These are phyloP conservation scores for Dichetophora obliterata DNA, from an alignment of 2,888 invertebrate genomes.

Conservation along the genomic window DNA sequence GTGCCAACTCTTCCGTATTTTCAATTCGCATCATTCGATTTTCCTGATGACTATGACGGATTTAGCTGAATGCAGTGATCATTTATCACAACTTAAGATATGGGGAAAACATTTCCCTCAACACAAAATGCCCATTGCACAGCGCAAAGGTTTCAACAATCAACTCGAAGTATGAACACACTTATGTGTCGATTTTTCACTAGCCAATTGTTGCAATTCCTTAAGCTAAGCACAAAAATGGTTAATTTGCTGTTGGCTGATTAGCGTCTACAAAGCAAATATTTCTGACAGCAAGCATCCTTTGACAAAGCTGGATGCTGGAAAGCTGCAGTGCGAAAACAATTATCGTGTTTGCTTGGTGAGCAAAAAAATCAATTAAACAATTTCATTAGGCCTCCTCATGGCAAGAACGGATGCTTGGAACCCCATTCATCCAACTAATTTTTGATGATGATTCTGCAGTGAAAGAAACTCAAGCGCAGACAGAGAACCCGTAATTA, in stretches of 20 bases:
- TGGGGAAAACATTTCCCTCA: conserved; percentile 26
- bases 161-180: not conserved
- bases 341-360: conserved; percentile 48
- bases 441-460: not conserved
- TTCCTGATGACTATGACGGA: conserved; percentile 19
- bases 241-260: conserved; percentile 38
- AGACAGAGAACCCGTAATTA: conserved; percentile 51
- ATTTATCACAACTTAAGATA: conserved; percentile 52
- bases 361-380: conserved; percentile 51
- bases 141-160: not conserved
- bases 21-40: not conserved
- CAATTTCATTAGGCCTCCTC: conserved; percentile 24
- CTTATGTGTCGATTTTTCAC: conserved; percentile 22
- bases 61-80: conserved; percentile 47
- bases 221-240: conserved; percentile 3
- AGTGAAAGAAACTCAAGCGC: not conserved
- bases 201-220: not conserved
- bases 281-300: conserved; percentile 41
- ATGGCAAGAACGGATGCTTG: conserved; percentile 4
- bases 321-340: conserved; percentile 46
- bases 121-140: not conserved
- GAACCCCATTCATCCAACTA: conserved; percentile 15
- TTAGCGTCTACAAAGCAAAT: conserved; percentile 45
- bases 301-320: conserved; percentile 24
- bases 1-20: not conserved